Percentiles rank a stretch among this genome's conserved stretches.
phyloP scores from a whole-genome alignment of 2,888 invertebrate genomes.

The Caenorhabditis auriculariae region DNA sequence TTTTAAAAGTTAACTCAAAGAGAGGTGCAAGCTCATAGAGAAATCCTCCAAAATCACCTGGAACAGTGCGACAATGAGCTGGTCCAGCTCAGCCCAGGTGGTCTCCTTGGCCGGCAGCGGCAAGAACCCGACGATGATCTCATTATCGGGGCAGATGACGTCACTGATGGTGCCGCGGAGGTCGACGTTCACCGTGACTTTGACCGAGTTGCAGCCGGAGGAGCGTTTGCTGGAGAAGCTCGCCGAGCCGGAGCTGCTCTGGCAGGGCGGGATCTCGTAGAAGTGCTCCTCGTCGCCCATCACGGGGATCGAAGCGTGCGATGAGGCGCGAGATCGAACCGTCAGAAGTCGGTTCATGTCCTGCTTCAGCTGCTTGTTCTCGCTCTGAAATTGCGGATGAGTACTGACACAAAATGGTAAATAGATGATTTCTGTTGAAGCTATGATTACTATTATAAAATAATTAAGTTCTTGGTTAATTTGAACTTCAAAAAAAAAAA shows the following conservation, averaged over 20 bases:
- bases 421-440: no score
- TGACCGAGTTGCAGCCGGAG: slow-evolving; percentile 42
- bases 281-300: slow-evolving; percentile 46
- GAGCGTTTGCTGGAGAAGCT: slow-evolving; percentile 25
- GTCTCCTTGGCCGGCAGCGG: slow-evolving; percentile 35
- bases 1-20: no score
- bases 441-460: no score
- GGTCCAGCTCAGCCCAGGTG: slow-evolving; percentile 54
- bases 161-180: slow-evolving; percentile 41
- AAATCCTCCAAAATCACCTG: slow-evolving; percentile 11
- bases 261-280: slow-evolving; percentile 48
- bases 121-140: slow-evolving; percentile 56
- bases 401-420: no score
- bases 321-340: slow-evolving; percentile 47
- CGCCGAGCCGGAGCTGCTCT: slow-evolving; percentile 9
- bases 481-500: no score
- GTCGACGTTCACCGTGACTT: slow-evolving; percentile 50
- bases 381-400: slow-evolving; percentile 73
- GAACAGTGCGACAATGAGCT: slow-evolving; percentile 43
- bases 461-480: no score
- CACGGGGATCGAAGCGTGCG: slow-evolving; percentile 53
- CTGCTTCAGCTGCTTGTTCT: slow-evolving; percentile 93
- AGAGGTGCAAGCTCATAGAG: no score
- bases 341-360: slow-evolving; percentile 81
- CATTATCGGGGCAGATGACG: slow-evolving; percentile 44